These are phyloP conservation scores for Dicerorhinus sumatrensis DNA, from an alignment of 2,113 vertebrate genomes.

Conservation along the genomic window DNA sequence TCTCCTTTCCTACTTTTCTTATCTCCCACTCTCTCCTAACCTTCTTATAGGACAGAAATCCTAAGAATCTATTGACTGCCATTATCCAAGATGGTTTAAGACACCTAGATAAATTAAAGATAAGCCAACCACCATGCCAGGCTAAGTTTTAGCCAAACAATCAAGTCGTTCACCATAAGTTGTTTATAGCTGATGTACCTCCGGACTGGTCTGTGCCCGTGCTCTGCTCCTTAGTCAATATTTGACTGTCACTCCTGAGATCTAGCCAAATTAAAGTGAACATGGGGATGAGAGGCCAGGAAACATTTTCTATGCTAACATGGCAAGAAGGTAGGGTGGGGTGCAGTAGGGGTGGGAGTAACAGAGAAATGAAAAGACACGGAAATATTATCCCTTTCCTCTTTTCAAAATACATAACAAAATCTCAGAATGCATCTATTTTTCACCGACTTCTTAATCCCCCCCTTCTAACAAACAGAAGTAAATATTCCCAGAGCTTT, in stretches of 20 bases:
- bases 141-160: not conserved
- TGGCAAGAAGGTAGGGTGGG: not conserved
- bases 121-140: not conserved
- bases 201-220: not conserved
- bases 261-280: not conserved
- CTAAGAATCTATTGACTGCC: not conserved
- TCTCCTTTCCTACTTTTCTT: not conserved
- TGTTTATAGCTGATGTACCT: not conserved
- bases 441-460: not conserved
- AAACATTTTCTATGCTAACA: not conserved
- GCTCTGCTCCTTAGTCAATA: not conserved
- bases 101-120: not conserved
- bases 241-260: not conserved
- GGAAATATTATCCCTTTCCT: not conserved
- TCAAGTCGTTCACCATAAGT: not conserved
- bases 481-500: not conserved
- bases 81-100: not conserved
- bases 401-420: not conserved
- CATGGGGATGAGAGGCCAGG: not conserved
- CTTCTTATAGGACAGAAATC: not conserved
- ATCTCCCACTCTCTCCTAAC: not conserved
- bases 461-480: not conserved
- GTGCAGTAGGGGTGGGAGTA: accelerated
- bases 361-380: not conserved
- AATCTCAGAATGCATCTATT: not conserved